These are phyloP conservation scores for Leptinotarsa haldemani DNA, from an alignment of 2,888 invertebrate genomes.

Conservation along the genomic window DNA sequence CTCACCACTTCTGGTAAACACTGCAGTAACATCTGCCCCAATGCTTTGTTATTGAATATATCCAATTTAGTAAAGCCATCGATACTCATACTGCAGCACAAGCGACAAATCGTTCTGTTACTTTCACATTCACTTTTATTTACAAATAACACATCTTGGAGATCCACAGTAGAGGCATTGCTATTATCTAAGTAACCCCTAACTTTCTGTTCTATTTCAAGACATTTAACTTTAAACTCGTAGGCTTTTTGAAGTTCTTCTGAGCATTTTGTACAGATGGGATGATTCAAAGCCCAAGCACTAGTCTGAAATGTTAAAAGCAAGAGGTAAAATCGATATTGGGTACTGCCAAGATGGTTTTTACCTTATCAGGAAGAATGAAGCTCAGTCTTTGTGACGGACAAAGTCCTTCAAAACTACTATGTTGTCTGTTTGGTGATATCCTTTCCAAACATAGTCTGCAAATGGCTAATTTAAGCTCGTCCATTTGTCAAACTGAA, in stretches of 20 bases:
- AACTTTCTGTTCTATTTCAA: background rate
- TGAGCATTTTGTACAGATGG: slow-evolving; percentile 2
- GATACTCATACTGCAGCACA: background rate
- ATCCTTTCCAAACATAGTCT: slow-evolving; percentile 15
- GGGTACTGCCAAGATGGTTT: background rate
- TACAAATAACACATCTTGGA: background rate
- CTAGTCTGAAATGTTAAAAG: background rate
- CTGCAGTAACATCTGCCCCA: slow-evolving; percentile 4
- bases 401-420: background rate
- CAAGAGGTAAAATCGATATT: background rate
- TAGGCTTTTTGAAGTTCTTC: background rate
- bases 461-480: background rate
- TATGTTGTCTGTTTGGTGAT: background rate
- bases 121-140: background rate
- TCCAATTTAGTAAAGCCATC: background rate
- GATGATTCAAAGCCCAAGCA: background rate
- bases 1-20: slow-evolving; percentile 16
- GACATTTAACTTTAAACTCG: slow-evolving; percentile 7
- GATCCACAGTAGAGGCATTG: background rate
- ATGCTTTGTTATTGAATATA: background rate
- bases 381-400: background rate
- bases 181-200: background rate
- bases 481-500: slow-evolving; percentile 12
- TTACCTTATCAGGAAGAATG: slow-evolving; percentile 2
- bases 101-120: background rate